These are phyloP conservation scores for Chelmon rostratus DNA, from an alignment of 2,797 vertebrate species.

Conservation along the genomic window DNA sequence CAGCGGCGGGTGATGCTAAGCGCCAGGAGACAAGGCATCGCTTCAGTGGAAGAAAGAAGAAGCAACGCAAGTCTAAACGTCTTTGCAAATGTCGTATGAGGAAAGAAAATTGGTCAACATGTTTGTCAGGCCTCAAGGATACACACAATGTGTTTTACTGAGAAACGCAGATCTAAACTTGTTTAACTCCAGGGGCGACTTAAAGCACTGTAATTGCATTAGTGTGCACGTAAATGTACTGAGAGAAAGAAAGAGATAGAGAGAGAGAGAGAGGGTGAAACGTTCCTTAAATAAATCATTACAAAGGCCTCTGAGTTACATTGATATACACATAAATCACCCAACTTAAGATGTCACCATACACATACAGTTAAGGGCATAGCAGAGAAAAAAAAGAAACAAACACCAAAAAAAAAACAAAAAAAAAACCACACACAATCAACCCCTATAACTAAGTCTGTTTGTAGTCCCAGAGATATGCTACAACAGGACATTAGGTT, in stretches of 20 bases:
- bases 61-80: not conserved
- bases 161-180: constrained; percentile 23
- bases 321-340: constrained; percentile 73
- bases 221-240: constrained; percentile 51
- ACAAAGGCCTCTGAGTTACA: constrained; percentile 80
- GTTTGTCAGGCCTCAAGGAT: not conserved
- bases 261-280: constrained; percentile 29
- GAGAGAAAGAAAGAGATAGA: constrained; percentile 9
- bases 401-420: constrained; percentile 6
- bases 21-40: not conserved
- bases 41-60: not conserved
- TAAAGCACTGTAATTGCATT: constrained; percentile 5
- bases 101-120: not conserved
- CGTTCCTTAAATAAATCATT: constrained; percentile 71
- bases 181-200: constrained; percentile 12
- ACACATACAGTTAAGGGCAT: constrained; percentile 60
- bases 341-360: constrained; percentile 51
- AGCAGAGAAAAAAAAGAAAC: constrained; percentile 46
- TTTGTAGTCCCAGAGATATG: constrained; percentile 65
- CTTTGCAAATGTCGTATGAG: not conserved
- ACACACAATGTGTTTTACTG: not conserved
- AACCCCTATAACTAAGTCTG: constrained; percentile 38
- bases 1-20: not conserved
- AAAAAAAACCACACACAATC: constrained; percentile 28
- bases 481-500: constrained; percentile 63